Conservation (phyloP, 53 echinoderm and acorn worm genomes). For the Astropecten irregularis region DNA sequence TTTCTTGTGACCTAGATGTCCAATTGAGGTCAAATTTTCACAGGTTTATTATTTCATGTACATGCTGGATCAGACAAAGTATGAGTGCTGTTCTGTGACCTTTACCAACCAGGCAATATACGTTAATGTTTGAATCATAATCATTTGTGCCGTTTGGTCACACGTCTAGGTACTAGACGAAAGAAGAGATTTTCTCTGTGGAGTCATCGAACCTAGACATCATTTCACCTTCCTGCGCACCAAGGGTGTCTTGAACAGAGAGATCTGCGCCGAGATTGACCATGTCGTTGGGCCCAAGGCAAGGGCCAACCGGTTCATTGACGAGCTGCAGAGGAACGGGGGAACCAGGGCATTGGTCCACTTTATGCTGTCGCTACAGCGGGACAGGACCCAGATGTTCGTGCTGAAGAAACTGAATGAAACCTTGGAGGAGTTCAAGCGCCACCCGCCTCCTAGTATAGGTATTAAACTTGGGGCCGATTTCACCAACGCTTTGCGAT, state of each 20-base stretch:
- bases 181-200: conserved; percentile 53
- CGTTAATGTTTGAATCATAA: too few relatives aligned
- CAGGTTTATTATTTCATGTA: too few relatives aligned
- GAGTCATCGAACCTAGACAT: conserved; percentile 26
- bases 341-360: conserved; percentile 24
- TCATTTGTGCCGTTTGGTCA: too few relatives aligned
- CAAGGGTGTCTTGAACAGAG: conserved; percentile 36
- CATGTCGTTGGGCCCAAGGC: background rate
- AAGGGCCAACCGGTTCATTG: conserved; percentile 34
- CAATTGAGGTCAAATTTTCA: too few relatives aligned
- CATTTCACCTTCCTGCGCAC: conserved; percentile 51
- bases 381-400: conserved; percentile 46
- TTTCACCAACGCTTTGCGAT: too few relatives aligned
- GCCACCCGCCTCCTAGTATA: conserved; percentile 6
- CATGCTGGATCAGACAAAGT: too few relatives aligned
- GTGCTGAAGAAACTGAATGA: conserved; percentile 20
- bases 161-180: conserved; percentile 58
- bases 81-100: too few relatives aligned
- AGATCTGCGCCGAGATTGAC: conserved; percentile 40
- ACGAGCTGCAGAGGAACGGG: conserved; percentile 51
- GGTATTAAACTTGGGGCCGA: too few relatives aligned
- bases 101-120: too few relatives aligned
- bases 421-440: conserved; percentile 35
- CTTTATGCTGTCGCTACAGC: conserved; percentile 31
- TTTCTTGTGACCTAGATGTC: too few relatives aligned